Conservation (phyloP, 2,113 vertebrate species). For the Casuarius casuarius region DNA sequence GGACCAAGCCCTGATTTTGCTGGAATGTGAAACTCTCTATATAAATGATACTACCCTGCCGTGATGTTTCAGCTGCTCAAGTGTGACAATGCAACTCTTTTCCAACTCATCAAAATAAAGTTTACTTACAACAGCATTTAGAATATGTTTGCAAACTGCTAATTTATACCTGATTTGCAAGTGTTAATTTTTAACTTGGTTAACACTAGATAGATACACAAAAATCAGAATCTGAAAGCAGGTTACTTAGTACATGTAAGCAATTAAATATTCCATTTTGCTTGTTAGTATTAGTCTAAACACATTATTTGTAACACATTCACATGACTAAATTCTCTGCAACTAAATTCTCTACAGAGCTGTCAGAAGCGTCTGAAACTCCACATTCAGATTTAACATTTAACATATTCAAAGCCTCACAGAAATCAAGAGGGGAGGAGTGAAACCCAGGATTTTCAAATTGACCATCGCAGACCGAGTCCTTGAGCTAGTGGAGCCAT, state of each 20-base stretch:
- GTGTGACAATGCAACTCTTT: slow-evolving; percentile 21
- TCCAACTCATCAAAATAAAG: neutral
- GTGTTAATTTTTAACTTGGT: slow-evolving; percentile 34
- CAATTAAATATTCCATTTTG: slow-evolving; percentile 38
- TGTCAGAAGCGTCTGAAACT: neutral
- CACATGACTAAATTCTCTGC: neutral
- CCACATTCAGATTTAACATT: neutral
- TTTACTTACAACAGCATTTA: neutral
- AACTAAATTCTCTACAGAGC: neutral
- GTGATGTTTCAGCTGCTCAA: slow-evolving; percentile 16
- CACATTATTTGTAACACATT: neutral
- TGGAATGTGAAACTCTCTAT: neutral
- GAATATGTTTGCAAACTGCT: slow-evolving; percentile 22
- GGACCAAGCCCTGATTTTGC: neutral
- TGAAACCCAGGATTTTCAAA: neutral
- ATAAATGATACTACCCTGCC: slow-evolving; percentile 24
- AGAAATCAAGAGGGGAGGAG: neutral
- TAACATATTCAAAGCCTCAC: neutral
- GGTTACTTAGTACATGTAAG: neutral
- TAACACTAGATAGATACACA: slow-evolving; percentile 6
- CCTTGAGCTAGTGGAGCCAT: neutral
- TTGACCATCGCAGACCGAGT: neutral
- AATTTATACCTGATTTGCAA: slow-evolving; percentile 26
- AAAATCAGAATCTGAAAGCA: slow-evolving; percentile 29
- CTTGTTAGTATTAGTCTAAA: slow-evolving; percentile 20